phyloP scores from a whole-genome alignment of 2,797 vertebrate genomes.

The Macrochelys suwanniensis region DNA sequence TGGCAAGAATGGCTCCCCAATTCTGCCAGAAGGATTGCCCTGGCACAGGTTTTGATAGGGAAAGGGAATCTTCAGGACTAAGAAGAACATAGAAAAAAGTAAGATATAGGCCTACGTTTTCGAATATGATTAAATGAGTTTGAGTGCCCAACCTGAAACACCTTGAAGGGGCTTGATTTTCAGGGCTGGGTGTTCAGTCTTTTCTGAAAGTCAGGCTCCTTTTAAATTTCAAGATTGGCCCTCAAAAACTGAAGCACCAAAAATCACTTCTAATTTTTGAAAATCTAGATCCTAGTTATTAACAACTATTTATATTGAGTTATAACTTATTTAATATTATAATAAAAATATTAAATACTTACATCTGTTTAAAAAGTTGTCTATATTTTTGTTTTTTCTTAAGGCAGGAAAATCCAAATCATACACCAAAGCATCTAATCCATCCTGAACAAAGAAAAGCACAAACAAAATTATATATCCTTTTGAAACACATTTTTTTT shows the following conservation, averaged over 20 bases:
- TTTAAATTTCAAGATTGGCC: background rate
- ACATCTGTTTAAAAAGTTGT: conserved; percentile 99
- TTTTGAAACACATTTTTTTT: conserved; percentile 9
- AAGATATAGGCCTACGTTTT: background rate
- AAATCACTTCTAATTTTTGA: background rate
- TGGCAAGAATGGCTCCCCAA: background rate
- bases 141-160: background rate
- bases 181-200: background rate
- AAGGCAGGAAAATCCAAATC: conserved; percentile 99
- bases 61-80: background rate
- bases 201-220: background rate
- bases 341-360: conserved; percentile 83
- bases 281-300: background rate
- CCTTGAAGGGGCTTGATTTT: background rate
- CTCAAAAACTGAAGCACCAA: background rate
- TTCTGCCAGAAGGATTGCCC: background rate
- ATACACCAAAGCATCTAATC: conserved; percentile 98
- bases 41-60: background rate
- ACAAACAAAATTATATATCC: background rate
- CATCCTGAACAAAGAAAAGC: conserved; percentile 86
- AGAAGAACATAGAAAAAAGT: background rate
- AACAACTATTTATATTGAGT: background rate
- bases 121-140: background rate
- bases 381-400: conserved; percentile 99
- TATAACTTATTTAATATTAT: background rate